Evolutionary conservation across 2,888 invertebrate genomes (phyloP), one percentile per base, ranked within the genome.

Genomic region (Tholera decimalis): DNA sequence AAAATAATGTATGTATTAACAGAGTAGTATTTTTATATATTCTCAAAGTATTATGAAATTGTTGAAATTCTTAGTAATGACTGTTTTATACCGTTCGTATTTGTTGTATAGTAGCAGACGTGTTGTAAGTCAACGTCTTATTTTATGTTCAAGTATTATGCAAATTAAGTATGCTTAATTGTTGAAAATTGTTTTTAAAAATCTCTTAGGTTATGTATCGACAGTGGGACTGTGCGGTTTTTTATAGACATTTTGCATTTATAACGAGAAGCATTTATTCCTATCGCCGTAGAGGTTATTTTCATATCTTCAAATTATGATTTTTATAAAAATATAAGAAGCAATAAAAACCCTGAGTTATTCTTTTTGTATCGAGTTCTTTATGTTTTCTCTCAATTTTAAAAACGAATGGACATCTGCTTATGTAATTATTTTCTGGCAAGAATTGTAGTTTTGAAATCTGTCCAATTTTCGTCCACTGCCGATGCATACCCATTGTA

Each of bases 21-120:
- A 28, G 11, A 26, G 41, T 22, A 44, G 13, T 37, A 22, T 51
- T 58, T 46, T 47, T 39, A 51, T 11, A 72, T 20, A 49, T 59
- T 55, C 43, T 55, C 22, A 73, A 50, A 6, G 7, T 30, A 26
- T 20, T 35, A 11, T 44, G 53, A 35, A 8, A 33, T 76, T 71
- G 56, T 74, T 65, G 15, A 54, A 60, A 60, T 65, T 44, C 33
- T 65, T 70, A 41, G 24, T 39, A n/a, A 28, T 72, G 58, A 72
- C 71, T 68, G 75, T 76, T 77, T 72, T 74, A 80, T 79, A 83
- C 65, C 55, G 50, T 61, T 76, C 18, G 59, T 69, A 69, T 61
- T 62, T 43, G 39, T 71, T 73, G 60, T 61, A 20, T 54, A 59
- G 69, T 72, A 41, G n/a, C n/a, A n/a, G 56, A 67, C 65, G 58